These are phyloP conservation scores for Lasioglossum calceatum DNA, from an alignment of 2,888 invertebrate genomes.

Conservation along the genomic window DNA sequence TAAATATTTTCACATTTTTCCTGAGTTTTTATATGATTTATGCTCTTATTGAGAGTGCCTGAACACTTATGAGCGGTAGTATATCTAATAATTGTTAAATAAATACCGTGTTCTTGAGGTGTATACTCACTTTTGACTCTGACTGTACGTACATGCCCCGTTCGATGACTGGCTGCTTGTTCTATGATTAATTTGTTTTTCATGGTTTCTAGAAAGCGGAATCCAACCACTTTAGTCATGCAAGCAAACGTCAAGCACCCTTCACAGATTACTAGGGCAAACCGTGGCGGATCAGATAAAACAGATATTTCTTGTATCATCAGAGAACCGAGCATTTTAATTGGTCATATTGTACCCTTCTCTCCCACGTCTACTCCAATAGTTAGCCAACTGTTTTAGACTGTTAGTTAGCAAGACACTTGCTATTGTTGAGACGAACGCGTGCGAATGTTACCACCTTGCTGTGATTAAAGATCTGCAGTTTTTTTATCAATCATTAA, in stretches of 20 bases:
- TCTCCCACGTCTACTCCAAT: neutral
- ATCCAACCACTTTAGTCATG: neutral
- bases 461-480: neutral
- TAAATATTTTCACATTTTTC: no score
- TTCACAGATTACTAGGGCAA: neutral
- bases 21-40: no score
- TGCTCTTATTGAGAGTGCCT: no score
- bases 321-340: neutral
- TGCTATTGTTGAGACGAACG: neutral
- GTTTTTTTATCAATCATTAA: no score
- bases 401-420: neutral
- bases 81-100: no score
- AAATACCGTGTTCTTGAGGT: no score
- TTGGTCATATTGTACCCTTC: neutral
- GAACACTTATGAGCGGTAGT: no score
- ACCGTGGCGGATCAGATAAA: neutral
- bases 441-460: no score
- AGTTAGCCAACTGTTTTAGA: neutral
- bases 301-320: neutral
- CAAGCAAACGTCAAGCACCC: neutral
- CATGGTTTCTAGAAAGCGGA: neutral
- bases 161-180: neutral
- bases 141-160: no score
- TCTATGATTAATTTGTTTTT: neutral
- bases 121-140: no score